Percentiles rank a stretch among this genome's conserved stretches.
These are phyloP conservation scores for Hemibagrus wyckioides DNA, from an alignment of 2,113 vertebrate genomes.

Conservation along the genomic window DNA sequence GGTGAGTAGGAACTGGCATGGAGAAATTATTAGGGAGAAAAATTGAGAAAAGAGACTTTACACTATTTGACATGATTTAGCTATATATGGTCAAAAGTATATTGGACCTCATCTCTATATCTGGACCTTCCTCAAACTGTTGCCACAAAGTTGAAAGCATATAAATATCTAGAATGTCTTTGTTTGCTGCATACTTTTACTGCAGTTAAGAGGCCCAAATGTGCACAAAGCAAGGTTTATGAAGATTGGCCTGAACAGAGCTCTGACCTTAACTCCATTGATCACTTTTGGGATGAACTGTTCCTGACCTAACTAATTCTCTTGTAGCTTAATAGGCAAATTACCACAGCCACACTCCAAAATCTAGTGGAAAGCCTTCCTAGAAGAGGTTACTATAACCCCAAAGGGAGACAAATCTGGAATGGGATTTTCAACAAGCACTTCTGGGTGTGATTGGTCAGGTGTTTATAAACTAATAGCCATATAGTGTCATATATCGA, in stretches of 20 bases:
- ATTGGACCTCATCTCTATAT: neutral
- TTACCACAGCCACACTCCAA: neutral
- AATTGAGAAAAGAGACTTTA: neutral
- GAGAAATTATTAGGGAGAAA: neutral
- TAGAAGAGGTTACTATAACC: neutral
- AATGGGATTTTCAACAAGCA: neutral
- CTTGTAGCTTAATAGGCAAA: neutral
- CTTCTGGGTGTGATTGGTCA: neutral
- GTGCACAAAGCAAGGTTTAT: neutral
- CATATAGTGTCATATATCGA: no score
- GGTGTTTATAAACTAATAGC: neutral
- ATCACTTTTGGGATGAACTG: neutral
- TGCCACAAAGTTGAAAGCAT: no score
- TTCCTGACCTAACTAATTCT: neutral
- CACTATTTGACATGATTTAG: no score
- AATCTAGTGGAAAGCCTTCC: neutral
- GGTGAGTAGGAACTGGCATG: neutral
- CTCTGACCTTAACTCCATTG: neutral
- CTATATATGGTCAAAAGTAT: neutral
- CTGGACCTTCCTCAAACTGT: neutral
- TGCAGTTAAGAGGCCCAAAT: no score
- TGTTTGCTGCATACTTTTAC: no score
- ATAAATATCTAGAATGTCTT: no score
- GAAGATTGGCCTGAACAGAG: neutral
- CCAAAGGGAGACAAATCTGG: neutral